Evolutionary conservation across 2,888 invertebrate species (phyloP), one percentile per base, ranked within the genome.

Genomic region (Andrena flavipes): DNA sequence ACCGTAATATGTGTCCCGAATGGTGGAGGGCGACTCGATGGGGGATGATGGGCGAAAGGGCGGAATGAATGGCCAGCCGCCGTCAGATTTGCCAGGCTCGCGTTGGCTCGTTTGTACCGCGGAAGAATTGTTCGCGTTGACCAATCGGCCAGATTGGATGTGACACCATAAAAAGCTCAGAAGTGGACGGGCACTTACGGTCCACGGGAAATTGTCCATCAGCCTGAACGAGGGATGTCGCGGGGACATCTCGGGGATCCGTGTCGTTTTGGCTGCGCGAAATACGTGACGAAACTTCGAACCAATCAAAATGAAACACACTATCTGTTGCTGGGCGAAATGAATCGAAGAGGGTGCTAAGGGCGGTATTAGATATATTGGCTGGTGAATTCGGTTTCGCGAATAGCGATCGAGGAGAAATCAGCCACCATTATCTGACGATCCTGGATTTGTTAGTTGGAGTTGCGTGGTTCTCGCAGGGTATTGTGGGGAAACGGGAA

Each of bases 101-200:
- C 51, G 68, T 65, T 42, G 60, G 48, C 62, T 77, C 85, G 82
- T 83, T 85, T 78, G 63, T 75, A 83, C 56, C 42, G 48, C 71
- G 59, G 10, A n/a, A 16, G 26, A 65, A 29, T 63, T 10, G 30
- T 48, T 2, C 68, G 29, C 67, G 60, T 8, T 65, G 56, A 88
- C 84, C 80, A 69, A 69, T 48, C 30, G 84, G 20, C 13, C 83
- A 87, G 86, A 91, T 91, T 90, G 90, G 89, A 90, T 87, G 86
- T 82, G 90, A 87, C 88, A 84, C 90, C 89, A 86, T 91, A 91
- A 91, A 91, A 87, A 86, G 87, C 84, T 87, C 70, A 70, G 83
- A 80, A 79, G 59, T 79, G 80, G 78, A 75, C 62, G 76, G 71
- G 76, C 80, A 75, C 84, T 88, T 86, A 87, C 78, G 78, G 82